Conservation (phyloP, 2,113 vertebrate species). For the Xyliphius kryptos region DNA sequence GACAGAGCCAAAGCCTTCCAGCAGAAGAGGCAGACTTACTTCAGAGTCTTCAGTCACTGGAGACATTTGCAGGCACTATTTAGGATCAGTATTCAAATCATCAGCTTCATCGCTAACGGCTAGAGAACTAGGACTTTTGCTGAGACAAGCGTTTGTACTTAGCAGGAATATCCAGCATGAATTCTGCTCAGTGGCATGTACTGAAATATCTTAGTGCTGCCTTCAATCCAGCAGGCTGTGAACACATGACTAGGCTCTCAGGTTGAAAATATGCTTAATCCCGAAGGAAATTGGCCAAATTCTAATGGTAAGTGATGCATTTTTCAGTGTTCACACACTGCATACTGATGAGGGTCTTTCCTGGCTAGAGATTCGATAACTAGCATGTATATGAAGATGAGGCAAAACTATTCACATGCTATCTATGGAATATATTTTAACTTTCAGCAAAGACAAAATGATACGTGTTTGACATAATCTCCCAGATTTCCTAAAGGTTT, state of each 20-base stretch:
- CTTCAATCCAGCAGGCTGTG: background rate
- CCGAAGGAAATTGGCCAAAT: background rate
- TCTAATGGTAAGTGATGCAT: background rate
- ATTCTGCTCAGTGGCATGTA: slow-evolving; percentile 16
- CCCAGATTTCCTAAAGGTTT: too few relatives aligned
- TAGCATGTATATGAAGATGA: too few relatives aligned
- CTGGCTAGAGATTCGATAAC: too few relatives aligned
- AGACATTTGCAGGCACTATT: background rate
- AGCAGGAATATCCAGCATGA: background rate
- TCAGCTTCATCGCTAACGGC: slow-evolving; percentile 3
- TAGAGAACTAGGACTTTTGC: slow-evolving; percentile 7
- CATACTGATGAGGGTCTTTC: too few relatives aligned
- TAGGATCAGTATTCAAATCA: slow-evolving; percentile 1
- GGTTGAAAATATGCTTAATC: slow-evolving; percentile 2
- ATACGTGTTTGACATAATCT: too few relatives aligned
- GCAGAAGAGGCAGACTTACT: slow-evolving; percentile 4
- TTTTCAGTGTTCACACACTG: too few relatives aligned
- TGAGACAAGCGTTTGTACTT: slow-evolving; percentile 11
- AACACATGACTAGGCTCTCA: slow-evolving; percentile 1
- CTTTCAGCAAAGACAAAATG: too few relatives aligned
- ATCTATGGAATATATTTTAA: too few relatives aligned
- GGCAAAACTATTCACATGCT: too few relatives aligned
- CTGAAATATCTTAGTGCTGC: background rate
- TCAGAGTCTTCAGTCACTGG: slow-evolving; percentile 14
- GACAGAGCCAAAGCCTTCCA: slow-evolving; percentile 6